Conservation (phyloP, 2,888 invertebrate genomes). For the Mimumesa dahlbomi region DNA sequence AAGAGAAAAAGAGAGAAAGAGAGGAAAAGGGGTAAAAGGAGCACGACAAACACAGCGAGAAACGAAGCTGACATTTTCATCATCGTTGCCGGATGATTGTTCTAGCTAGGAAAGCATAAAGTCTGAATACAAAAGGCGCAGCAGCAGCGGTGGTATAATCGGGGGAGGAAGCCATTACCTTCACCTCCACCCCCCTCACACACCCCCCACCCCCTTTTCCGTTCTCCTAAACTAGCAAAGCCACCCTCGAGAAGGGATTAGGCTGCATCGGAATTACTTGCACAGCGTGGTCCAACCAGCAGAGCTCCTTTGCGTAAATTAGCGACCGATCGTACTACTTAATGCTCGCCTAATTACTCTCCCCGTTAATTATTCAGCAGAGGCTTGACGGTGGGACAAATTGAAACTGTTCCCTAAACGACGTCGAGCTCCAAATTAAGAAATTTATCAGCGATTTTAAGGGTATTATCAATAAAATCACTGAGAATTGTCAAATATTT, state of each 20-base stretch:
- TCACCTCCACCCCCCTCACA: slow-evolving; percentile 43
- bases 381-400: not conserved
- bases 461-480: too few species aligned
- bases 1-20: slow-evolving; percentile 7
- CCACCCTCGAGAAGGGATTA: slow-evolving; percentile 55
- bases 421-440: too few species aligned
- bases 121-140: slow-evolving; percentile 49
- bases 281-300: slow-evolving; percentile 38
- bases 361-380: slow-evolving; percentile 41
- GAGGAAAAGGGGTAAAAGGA: too few species aligned
- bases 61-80: slow-evolving; percentile 43
- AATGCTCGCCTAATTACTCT: slow-evolving; percentile 49
- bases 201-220: slow-evolving; percentile 15
- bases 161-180: slow-evolving; percentile 60
- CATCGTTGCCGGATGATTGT: slow-evolving; percentile 55
- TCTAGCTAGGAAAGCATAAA: slow-evolving; percentile 48
- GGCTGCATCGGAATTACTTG: slow-evolving; percentile 52
- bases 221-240: slow-evolving; percentile 47
- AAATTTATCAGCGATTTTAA: too few species aligned
- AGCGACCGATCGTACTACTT: slow-evolving; percentile 43
- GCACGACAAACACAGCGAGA: slow-evolving; percentile 9
- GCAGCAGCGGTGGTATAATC: slow-evolving; percentile 36
- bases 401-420: too few species aligned
- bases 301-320: slow-evolving; percentile 53
- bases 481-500: too few species aligned